Conservation (phyloP, 2,113 vertebrate genomes). For the Gymnogyps californianus region DNA sequence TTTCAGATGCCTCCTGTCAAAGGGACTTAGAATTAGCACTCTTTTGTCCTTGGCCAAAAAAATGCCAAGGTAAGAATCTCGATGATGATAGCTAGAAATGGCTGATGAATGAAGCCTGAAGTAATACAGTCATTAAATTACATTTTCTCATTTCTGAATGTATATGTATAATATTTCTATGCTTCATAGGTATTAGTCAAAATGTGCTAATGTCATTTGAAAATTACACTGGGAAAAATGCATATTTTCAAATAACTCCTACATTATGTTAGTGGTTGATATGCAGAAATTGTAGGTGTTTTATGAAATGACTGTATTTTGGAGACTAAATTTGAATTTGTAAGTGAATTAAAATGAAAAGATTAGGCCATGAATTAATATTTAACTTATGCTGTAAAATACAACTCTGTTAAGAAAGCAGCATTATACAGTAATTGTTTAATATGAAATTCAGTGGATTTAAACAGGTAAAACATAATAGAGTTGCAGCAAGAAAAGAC, state of each 20-base stretch:
- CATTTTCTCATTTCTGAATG: background rate
- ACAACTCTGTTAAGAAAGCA: background rate
- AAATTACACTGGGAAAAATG: background rate
- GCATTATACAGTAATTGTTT: background rate
- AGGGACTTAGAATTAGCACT: background rate
- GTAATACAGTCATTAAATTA: background rate
- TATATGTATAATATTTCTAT: background rate
- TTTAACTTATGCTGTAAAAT: background rate
- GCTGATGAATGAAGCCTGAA: background rate
- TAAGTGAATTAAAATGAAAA: background rate
- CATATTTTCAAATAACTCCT: background rate
- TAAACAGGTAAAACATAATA: background rate
- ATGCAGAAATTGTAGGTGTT: background rate
- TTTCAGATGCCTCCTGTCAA: background rate
- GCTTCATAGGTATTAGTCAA: background rate
- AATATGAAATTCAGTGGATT: background rate
- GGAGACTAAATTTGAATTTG: background rate
- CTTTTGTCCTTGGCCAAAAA: background rate
- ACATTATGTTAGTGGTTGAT: background rate
- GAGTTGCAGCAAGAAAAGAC: background rate
- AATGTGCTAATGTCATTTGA: background rate
- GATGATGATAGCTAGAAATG: background rate
- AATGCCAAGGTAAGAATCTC: background rate
- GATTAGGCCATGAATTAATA: background rate
- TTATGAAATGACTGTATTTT: background rate